These are phyloP conservation scores for Siniperca chuatsi DNA, from an alignment of 2,113 vertebrate genomes.

Conservation along the genomic window DNA sequence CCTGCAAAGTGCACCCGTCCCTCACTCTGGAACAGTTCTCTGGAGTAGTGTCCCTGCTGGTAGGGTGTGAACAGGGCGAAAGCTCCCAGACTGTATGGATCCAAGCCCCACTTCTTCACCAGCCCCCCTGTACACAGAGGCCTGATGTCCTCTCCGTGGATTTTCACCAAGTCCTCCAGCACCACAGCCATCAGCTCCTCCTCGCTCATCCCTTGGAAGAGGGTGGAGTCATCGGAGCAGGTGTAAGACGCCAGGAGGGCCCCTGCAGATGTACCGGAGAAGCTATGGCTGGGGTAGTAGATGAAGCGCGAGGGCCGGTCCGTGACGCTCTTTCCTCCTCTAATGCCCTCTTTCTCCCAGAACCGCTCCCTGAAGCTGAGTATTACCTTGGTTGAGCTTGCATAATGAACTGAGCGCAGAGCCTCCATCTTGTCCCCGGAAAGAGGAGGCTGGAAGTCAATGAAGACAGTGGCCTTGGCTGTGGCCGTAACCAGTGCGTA, in stretches of 20 bases:
- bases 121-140: conserved; percentile 71
- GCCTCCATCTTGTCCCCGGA: conserved; percentile 83
- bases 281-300: conserved; percentile 89
- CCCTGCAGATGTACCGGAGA: conserved; percentile 67
- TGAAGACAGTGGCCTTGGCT: conserved; percentile 85
- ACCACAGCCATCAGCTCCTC: conserved; percentile 76
- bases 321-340: conserved; percentile 84
- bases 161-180: conserved; percentile 83
- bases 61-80: conserved; percentile 88
- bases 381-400: conserved; percentile 83
- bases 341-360: conserved; percentile 88
- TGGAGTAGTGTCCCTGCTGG: conserved; percentile 80
- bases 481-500: conserved; percentile 84
- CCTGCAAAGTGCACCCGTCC: conserved; percentile 87
- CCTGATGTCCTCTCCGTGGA: conserved; percentile 82
- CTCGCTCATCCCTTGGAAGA: conserved; percentile 81
- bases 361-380: conserved; percentile 86
- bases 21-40: conserved; percentile 79
- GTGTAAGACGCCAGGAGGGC: conserved; percentile 89
- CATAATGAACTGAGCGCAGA: conserved; percentile 86
- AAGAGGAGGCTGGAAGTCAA: conserved; percentile 84
- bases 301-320: conserved; percentile 87
- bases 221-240: conserved; percentile 80
- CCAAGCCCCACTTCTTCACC: conserved; percentile 88
- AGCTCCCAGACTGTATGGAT: conserved; percentile 83